Evolutionary conservation across 2,888 invertebrate genomes (phyloP), one percentile per base, ranked within the genome.

Genomic region (Sinhomidia bicolor): DNA sequence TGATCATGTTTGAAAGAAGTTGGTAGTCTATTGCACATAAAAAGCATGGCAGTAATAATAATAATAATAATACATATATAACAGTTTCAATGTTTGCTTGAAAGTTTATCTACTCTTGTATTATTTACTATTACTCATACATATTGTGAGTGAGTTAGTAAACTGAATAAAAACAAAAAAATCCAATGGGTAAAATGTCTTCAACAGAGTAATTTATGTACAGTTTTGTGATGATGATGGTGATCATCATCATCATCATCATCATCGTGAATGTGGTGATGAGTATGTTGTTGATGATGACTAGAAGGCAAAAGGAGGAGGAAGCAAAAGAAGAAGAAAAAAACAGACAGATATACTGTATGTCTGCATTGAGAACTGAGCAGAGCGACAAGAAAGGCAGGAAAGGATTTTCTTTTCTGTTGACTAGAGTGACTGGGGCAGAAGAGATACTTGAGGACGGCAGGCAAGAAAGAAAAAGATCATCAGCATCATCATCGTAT

Each of bases 131-230:
- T 26, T 36, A 36, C 36, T 36, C 36, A 36, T 7, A 5, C 36
- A 36, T 7, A 36, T 23, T 10, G 10, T 41, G 14, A 32, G 65
- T 65, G 41, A 36, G 68, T 71, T 17, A 41, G 68, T 71, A 47
- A 76, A 51, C 47, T 51, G 51, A 51, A 76, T 54, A 83, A 83
- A 82, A 71, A 71, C 71, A 83, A 83, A 83, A 68, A 71, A n/a
- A n/a, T n/a, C 83, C 83, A 83, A 83, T 83, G 83, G 65, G 44
- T 47, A 68, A 81, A 65, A 71, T 51, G 65, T 47, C 71, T 71
- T 26, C 62, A 51, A 54, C 26, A 47, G 41, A 51, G 83, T 83
- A 83, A 83, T 83, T 83, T 83, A 83, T 83, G 83, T 71, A 83
- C 83, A 71, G 54, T 51, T 68, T 51, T 81, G 44, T 62, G 81